Conservation (phyloP, 2,797 vertebrate genomes). For the Gallinago nigripennis region DNA sequence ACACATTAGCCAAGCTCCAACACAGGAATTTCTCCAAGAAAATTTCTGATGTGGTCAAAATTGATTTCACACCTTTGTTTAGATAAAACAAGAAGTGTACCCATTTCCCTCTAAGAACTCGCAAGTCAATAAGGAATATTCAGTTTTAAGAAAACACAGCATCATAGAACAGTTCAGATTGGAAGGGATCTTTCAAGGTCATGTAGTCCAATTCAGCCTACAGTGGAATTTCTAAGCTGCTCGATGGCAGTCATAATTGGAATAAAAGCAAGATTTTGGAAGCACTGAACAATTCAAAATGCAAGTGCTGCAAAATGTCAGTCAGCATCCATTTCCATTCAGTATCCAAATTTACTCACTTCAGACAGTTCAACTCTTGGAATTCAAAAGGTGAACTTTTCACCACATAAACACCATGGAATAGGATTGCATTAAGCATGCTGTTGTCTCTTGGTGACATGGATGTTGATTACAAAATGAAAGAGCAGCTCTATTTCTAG, state of each 20-base stretch:
- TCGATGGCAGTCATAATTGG: neutral
- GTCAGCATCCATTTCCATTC: neutral
- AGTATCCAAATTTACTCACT: neutral
- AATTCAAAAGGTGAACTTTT: neutral
- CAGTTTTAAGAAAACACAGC: neutral
- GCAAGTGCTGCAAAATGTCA: neutral
- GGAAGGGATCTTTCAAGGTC: neutral
- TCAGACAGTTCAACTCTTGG: neutral
- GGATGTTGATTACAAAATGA: neutral
- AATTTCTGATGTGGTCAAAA: neutral
- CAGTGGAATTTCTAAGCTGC: neutral
- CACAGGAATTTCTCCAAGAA: neutral
- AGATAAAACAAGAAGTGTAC: neutral
- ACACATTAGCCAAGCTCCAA: neutral
- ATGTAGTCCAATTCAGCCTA: neutral
- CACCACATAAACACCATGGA: neutral
- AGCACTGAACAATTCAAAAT: neutral
- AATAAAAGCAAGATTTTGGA: neutral
- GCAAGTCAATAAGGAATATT: neutral
- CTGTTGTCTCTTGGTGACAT: neutral
- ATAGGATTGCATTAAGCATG: neutral
- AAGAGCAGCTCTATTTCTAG: neutral
- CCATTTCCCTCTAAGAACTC: neutral
- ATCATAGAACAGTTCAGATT: neutral
- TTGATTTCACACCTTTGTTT: neutral